phyloP scores from a whole-genome alignment of 2,797 vertebrate genomes.

The Peromyscus attwateri region DNA sequence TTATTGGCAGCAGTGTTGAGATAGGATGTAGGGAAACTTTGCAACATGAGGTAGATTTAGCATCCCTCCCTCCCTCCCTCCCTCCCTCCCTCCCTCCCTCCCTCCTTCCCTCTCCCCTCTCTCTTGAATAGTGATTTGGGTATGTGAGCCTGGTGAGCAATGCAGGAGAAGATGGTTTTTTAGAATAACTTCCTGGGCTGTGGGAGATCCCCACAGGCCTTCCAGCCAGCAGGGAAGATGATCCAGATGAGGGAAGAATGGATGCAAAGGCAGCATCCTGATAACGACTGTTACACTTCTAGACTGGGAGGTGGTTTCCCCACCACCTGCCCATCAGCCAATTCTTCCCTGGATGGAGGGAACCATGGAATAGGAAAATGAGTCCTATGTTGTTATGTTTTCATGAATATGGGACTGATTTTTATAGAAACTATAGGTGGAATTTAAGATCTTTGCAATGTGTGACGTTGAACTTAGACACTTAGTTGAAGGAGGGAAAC shows the following conservation, averaged over 20 bases:
- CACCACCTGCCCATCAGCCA: neutral
- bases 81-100: neutral
- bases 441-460: conserved; percentile 21
- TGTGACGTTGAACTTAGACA: neutral
- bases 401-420: neutral
- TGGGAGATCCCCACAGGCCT: neutral
- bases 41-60: neutral
- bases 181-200: neutral
- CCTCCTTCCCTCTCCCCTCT: neutral
- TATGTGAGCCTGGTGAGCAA: neutral
- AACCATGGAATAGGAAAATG: conserved; percentile 19
- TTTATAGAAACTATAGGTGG: neutral
- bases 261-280: neutral
- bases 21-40: neutral
- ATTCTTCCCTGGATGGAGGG: neutral
- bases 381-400: neutral
- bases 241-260: neutral
- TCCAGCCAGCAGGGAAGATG: neutral
- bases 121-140: neutral
- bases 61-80: neutral
- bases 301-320: neutral
- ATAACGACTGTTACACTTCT: neutral
- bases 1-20: neutral
- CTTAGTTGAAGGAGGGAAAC: neutral
- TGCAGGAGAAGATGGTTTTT: neutral